These are phyloP conservation scores for Drosophila buzzatii DNA, from an alignment of 2,888 invertebrate genomes.

Conservation along the genomic window DNA sequence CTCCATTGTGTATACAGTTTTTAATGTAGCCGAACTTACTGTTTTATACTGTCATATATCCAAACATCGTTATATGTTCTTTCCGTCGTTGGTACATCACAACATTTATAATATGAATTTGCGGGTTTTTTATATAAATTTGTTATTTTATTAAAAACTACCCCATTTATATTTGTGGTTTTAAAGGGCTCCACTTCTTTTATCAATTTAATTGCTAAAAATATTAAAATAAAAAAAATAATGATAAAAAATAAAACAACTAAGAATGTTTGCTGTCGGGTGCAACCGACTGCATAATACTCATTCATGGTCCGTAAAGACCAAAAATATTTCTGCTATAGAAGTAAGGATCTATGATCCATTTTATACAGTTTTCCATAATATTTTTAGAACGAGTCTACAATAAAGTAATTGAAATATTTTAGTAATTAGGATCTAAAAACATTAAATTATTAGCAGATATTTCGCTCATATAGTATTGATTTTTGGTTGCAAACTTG, in stretches of 20 bases:
- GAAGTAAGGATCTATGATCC: no score
- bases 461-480: no score
- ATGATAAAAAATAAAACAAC: background rate
- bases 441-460: no score
- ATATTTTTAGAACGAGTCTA: no score
- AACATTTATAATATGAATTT: background rate
- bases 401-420: no score
- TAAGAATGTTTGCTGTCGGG: background rate
- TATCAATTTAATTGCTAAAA: background rate
- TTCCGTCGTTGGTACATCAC: background rate
- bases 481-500: no score
- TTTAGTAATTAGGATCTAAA: no score
- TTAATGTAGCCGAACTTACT: conserved; percentile 13
- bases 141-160: background rate
- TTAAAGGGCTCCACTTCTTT: background rate
- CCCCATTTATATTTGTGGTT: no score
- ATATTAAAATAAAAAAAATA: background rate
- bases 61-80: conserved; percentile 31
- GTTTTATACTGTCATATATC: conserved; percentile 31
- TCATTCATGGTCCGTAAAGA: background rate
- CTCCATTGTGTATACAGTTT: background rate
- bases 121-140: background rate
- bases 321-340: background rate
- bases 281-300: background rate
- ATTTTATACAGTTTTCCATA: no score